Percentiles rank a stretch among this genome's conserved stretches.
Evolutionary conservation across 2,888 invertebrate species (phyloP).

Genomic region (Cheilosia pagana): DNA sequence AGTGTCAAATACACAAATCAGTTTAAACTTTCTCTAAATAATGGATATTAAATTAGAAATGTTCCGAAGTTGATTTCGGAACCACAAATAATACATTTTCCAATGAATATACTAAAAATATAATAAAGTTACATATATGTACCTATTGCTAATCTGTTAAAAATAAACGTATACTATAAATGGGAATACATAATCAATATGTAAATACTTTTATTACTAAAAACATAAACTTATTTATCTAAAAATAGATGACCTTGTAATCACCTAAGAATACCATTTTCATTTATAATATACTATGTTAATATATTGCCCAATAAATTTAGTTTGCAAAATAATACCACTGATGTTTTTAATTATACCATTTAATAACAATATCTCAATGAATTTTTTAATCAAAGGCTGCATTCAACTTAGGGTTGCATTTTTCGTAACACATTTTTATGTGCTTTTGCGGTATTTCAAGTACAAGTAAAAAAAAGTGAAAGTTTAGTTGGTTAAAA

Average conservation of each 20-base stretch:
- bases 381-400: conserved; percentile 36
- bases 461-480: conserved; percentile 3
- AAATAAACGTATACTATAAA: neutral
- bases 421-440: conserved; percentile 43
- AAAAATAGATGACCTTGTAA: conserved; percentile 12
- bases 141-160: neutral
- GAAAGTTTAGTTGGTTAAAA: conserved; percentile 27
- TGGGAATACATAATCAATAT: neutral
- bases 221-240: conserved; percentile 4
- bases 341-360: conserved; percentile 80
- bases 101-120: too few species aligned
- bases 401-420: conserved; percentile 60
- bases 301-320: conserved; percentile 85
- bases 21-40: too few species aligned
- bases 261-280: neutral
- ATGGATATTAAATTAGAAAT: too few species aligned
- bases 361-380: conserved; percentile 16
- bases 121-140: neutral
- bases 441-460: conserved; percentile 13
- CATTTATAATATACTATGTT: conserved; percentile 56
- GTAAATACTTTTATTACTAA: neutral
- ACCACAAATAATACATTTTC: too few species aligned
- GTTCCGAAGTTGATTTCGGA: too few species aligned
- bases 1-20: too few species aligned
- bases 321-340: conserved; percentile 83